Evolutionary conservation across 2,797 vertebrate species (phyloP), one percentile per base, ranked within the genome.

Genomic region (Muscicapa comitata): DNA sequence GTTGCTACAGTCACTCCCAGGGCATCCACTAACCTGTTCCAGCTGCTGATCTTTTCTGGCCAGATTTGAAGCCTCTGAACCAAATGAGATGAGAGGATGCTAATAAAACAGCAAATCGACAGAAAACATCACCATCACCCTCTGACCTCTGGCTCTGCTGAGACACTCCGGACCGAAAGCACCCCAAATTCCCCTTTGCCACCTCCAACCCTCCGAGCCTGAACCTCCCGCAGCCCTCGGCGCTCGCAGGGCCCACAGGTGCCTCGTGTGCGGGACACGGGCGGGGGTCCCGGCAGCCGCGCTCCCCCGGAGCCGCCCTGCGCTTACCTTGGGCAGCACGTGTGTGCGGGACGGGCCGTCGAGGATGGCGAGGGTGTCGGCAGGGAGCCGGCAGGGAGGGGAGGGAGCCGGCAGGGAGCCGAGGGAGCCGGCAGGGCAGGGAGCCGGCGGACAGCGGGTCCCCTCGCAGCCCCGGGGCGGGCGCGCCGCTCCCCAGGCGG

Each of bases 321-420:
- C 4, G 1, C 92, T 93, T 95, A 95, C 95, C 95, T 96, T 21
- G 31, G 54, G n/a, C 87, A 40, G 65, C 95, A 93, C 68, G 73
- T 91, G 92, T 51, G 2, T 1, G 1, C 20, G 66, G 83, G 58
- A 35, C 40, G 33, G 85, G 65, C 68, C 15, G 11, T 35, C 38
- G 2, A 13, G 62, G 86, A 26, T 13, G 80, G 82, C 11, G 4
- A 10, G 71, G 35, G 58, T 33, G 61, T 12, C 15, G 77, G 47
- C 47, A 38, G 37, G 38, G 65, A 35, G 35, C 35, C 35, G 35
- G 35, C 35, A 35, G 35, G 35, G 35, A 35, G 35, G 35, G 35
- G 9, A 35, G 35, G 35, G 35, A 37, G 37, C 7, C 10, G 37
- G 37, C 26, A 38, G 35, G 35, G 14, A 29, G 38, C 38, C 38